Conservation (phyloP, 2,888 invertebrate species). For the Lycaena phlaeas region DNA sequence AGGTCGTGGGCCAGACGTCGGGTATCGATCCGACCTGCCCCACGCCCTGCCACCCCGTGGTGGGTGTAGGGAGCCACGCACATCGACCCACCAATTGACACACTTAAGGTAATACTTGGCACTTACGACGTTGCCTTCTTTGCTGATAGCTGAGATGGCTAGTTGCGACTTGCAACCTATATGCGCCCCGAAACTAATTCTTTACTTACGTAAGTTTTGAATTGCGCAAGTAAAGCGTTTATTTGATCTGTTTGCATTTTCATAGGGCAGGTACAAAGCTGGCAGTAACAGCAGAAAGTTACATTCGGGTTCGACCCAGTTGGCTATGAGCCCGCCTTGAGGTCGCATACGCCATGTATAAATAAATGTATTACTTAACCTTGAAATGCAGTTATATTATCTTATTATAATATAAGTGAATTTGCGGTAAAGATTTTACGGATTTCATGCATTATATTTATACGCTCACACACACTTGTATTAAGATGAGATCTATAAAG, state of each 20-base stretch:
- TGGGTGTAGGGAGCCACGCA: conserved; percentile 57
- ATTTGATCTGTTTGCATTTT: conserved; percentile 21
- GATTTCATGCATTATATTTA: no score
- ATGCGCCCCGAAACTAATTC: conserved; percentile 12
- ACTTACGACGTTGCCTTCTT: conserved; percentile 47
- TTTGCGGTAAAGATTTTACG: no score
- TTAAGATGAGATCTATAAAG: no score
- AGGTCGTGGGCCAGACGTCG: conserved; percentile 76
- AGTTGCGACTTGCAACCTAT: conserved; percentile 12
- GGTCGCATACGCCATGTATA: conserved; percentile 33
- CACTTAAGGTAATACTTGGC: conserved; percentile 68
- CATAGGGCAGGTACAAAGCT: conserved; percentile 31
- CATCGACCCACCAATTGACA: conserved; percentile 71
- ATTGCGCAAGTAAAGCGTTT: conserved; percentile 10
- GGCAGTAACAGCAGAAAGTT: conserved; percentile 52
- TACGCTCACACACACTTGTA: no score
- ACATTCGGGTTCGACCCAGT: conserved; percentile 63
- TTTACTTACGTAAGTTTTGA: conserved; percentile 7
- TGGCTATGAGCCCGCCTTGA: conserved; percentile 55
- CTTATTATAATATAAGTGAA: no score
- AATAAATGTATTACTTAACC: conserved; percentile 40
- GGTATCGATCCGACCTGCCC: conserved; percentile 78
- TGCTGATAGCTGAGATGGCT: conserved; percentile 28
- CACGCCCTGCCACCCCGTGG: conserved; percentile 51
- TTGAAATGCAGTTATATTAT: conserved; percentile 25